A percentile compares a stretch with the other conserved stretches of the same genome.
Conservation (phyloP, 64 coral and sea anemone genomes). For the Catalaphyllia jardinei region DNA sequence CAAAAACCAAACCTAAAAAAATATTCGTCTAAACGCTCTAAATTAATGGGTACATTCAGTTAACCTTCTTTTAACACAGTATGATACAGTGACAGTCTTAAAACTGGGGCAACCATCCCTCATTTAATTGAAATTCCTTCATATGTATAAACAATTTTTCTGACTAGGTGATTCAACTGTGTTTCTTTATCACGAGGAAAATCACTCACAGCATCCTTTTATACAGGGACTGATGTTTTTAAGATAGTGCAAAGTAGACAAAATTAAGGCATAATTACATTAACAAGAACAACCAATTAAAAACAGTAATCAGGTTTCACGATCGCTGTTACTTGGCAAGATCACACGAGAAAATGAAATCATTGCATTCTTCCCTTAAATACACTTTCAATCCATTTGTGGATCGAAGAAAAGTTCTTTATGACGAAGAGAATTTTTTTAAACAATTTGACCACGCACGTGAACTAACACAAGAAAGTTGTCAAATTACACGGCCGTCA, state of each 20-base stretch:
- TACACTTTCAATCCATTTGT: background rate
- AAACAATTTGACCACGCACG: background rate
- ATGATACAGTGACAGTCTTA: too few relatives aligned
- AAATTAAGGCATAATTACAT: constrained; percentile 3
- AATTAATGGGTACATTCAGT: too few relatives aligned
- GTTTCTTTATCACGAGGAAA: background rate
- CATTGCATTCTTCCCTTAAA: background rate
- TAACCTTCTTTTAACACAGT: too few relatives aligned
- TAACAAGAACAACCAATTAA: background rate
- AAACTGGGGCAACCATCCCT: too few relatives aligned
- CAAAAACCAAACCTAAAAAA: too few relatives aligned
- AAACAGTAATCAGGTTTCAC: background rate
- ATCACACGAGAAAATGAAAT: background rate
- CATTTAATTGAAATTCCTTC: too few relatives aligned
- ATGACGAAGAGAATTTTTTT: background rate
- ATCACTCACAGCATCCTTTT: background rate
- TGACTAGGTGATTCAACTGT: too few relatives aligned
- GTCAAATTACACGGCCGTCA: constrained; percentile 7
- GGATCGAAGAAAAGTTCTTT: background rate
- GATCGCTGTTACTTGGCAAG: background rate
- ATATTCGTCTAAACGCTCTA: too few relatives aligned
- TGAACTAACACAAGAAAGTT: background rate
- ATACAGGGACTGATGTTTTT: background rate
- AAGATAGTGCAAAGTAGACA: background rate
- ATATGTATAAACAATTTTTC: too few relatives aligned